These are phyloP conservation scores for Ridgeia piscesae DNA, from an alignment of 1,140 invertebrate species.

Conservation along the genomic window DNA sequence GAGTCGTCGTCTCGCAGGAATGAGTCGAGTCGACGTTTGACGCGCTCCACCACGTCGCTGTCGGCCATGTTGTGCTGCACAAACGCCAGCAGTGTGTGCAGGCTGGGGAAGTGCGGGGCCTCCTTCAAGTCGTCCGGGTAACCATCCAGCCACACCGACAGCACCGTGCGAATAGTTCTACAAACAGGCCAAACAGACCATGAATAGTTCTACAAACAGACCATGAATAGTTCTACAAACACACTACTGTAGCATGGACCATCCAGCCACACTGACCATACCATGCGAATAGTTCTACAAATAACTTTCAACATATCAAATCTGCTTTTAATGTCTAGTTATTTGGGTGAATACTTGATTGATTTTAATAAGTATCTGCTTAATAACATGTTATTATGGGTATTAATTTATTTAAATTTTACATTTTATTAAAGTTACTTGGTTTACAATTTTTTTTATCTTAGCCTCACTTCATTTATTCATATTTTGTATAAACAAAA, in stretches of 20 bases:
- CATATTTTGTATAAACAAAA: too few species aligned
- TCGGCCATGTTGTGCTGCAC: conserved; percentile 74
- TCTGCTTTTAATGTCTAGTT: too few species aligned
- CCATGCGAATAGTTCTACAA: conserved; percentile 72
- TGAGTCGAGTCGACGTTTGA: conserved; percentile 71
- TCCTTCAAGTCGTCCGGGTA: conserved; percentile 95
- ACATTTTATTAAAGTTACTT: too few species aligned
- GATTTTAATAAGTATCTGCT: too few species aligned
- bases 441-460: too few species aligned
- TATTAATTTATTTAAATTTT: too few species aligned
- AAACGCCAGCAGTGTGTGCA: conserved; percentile 81
- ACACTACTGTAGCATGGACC: conserved; percentile 56
- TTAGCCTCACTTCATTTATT: too few species aligned
- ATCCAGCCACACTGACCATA: conserved; percentile 94
- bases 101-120: conserved; percentile 74
- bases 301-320: too few species aligned
- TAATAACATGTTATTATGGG: too few species aligned
- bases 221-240: conserved; percentile 58
- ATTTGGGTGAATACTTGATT: too few species aligned
- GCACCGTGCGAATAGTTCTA: conserved; percentile 75
- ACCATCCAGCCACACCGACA: conserved; percentile 95
- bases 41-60: conserved; percentile 51
- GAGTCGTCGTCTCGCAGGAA: conserved; percentile 52
- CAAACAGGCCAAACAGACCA: conserved; percentile 54
- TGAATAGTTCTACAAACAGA: conserved; percentile 60